Evolutionary conservation across 1,140 invertebrate species (phyloP).

Genomic region (Sinella curviseta): DNA sequence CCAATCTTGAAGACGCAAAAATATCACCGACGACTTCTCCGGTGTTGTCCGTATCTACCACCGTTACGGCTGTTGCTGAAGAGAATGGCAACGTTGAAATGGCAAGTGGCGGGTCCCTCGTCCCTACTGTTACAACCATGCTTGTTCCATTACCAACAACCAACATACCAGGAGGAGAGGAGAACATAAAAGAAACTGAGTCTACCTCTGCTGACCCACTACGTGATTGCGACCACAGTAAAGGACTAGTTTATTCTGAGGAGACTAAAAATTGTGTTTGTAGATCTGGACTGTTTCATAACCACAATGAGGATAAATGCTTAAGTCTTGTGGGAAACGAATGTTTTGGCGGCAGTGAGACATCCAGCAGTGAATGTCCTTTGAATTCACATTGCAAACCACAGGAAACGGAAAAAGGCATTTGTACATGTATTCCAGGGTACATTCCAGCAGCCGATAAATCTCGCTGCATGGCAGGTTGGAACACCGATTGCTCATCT

Average conservation of each 20-base stretch:
- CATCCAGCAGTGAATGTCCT: not conserved
- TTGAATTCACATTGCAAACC: not conserved
- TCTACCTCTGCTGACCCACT: not conserved
- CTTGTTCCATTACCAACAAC: not conserved
- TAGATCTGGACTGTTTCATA: not conserved
- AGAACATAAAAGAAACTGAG: not conserved
- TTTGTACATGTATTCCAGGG: not conserved
- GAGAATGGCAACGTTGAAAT: not conserved
- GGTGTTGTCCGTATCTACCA: not conserved
- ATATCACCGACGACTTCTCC: not conserved
- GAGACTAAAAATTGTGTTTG: not conserved
- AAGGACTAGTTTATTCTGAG: not conserved
- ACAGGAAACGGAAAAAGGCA: conserved; percentile 7
- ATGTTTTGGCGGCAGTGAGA: not conserved
- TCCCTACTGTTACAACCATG: too few relatives aligned
- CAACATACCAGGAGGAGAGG: not conserved
- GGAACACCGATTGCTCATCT: not conserved
- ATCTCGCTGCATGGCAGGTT: not conserved
- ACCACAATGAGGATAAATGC: not conserved
- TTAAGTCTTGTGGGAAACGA: not conserved
- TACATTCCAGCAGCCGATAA: not conserved
- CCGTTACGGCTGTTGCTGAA: not conserved
- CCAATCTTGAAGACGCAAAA: not conserved
- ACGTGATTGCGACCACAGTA: not conserved
- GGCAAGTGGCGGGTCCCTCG: not conserved